Conservation (phyloP, 2,113 vertebrate species). For the Siniperca chuatsi region DNA sequence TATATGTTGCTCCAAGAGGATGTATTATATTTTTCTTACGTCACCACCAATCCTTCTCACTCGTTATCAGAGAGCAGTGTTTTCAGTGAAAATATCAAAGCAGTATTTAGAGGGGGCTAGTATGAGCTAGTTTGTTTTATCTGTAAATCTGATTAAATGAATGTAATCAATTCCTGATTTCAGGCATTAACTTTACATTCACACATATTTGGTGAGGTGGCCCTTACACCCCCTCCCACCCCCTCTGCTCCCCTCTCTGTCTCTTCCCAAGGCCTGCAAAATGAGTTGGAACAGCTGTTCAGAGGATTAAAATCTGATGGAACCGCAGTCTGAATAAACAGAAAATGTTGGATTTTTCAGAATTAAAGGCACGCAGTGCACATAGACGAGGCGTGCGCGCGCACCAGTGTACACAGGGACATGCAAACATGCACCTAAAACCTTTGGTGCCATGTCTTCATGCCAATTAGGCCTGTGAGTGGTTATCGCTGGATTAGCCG, state of each 20-base stretch:
- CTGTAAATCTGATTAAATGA: slow-evolving; percentile 48
- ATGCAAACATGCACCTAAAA: slow-evolving; percentile 17
- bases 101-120: slow-evolving; percentile 8
- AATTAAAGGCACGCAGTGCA: slow-evolving; percentile 62
- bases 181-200: slow-evolving; percentile 54
- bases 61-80: slow-evolving; percentile 42
- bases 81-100: slow-evolving; percentile 62
- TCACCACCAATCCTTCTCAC: slow-evolving; percentile 36
- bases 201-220: slow-evolving; percentile 61
- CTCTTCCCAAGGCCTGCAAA: slow-evolving; percentile 76
- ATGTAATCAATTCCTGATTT: slow-evolving; percentile 56
- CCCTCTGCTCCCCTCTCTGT: neutral
- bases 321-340: slow-evolving; percentile 78
- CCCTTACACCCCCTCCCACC: slow-evolving; percentile 13
- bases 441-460: slow-evolving; percentile 43
- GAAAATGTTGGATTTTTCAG: slow-evolving; percentile 69
- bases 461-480: slow-evolving; percentile 56
- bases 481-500: slow-evolving; percentile 52
- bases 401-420: neutral
- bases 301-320: slow-evolving; percentile 81
- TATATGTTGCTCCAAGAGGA: slow-evolving; percentile 64
- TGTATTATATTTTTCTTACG: slow-evolving; percentile 55
- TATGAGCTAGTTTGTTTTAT: slow-evolving; percentile 65
- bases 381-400: slow-evolving; percentile 5
- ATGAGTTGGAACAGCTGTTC: slow-evolving; percentile 84